A percentile compares a stretch with the other conserved stretches of the same genome.
phyloP scores from a whole-genome alignment of 2,888 invertebrate genomes.

The Seira sanloemensis region DNA sequence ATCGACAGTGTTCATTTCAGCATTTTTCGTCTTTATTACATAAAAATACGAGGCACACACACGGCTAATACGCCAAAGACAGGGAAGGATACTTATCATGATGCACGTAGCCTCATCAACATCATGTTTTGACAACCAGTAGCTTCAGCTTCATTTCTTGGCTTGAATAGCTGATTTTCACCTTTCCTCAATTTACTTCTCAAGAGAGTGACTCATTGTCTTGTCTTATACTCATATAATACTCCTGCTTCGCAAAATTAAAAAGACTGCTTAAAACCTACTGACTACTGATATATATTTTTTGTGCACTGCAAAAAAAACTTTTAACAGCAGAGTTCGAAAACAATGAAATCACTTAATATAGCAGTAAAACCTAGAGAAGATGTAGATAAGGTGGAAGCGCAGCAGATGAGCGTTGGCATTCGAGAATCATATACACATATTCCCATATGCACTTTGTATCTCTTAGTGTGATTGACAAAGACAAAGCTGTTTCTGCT shows the following conservation, averaged over 20 bases:
- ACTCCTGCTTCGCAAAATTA: not conserved
- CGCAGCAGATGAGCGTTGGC: too few species aligned
- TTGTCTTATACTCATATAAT: too few species aligned
- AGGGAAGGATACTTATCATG: not conserved
- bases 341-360: not conserved
- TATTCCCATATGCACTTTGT: too few species aligned
- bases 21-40: constrained; percentile 23
- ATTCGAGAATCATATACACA: too few species aligned
- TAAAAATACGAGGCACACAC: not conserved
- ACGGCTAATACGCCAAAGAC: too few species aligned
- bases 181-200: constrained; percentile 53
- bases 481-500: too few species aligned
- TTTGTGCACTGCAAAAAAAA: too few species aligned
- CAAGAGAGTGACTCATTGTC: too few species aligned
- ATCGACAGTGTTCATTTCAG: constrained; percentile 17
- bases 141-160: constrained; percentile 28
- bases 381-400: too few species aligned
- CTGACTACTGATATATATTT: too few species aligned
- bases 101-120: not conserved
- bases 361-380: not conserved
- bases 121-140: constrained; percentile 15
- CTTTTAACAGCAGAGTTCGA: too few species aligned
- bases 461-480: too few species aligned
- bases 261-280: not conserved
- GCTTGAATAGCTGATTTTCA: constrained; percentile 49